Evolutionary conservation across 2,888 invertebrate genomes (phyloP), one percentile per base, ranked within the genome.

Genomic region (Epirrita christyi): DNA sequence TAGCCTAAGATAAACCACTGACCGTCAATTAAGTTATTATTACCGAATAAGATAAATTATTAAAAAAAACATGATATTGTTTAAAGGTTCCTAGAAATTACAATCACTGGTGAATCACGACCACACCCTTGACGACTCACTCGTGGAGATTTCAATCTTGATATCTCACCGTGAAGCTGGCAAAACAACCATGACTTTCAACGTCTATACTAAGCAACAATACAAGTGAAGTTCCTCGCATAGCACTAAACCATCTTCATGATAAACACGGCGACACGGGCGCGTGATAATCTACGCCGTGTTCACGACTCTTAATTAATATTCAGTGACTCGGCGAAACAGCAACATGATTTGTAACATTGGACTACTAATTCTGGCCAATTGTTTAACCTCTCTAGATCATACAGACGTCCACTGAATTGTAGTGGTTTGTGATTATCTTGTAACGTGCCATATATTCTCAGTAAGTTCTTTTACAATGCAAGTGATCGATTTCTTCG

Each of bases 11-110:
- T 88, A 86, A 89, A 85, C 88, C 86, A 87, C 78, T 66, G 65
- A 61, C 69, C 73, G 80, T 85, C 89, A 88, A 89, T 89, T 87
- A 89, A 85, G 80, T 79, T 83, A 81, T 85, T 81, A 84, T 84
- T 84, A 80, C 67, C 64, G 67, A 77, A 80, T 73, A 61, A 74
- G 74, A 80, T 75, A 72, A 76, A 83, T 80, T 80, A 81, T 79
- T 77, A 76, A 81, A 58, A 60, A 62, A 84, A 83, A 76, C 76
- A 81, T 68, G 78, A 80, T 78, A 82, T 83, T 83, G 69, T 86
- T 89, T 83, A 74, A 65, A 77, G 79, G 66, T 87, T 89, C 84
- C 76, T 65, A 77, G 82, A 85, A 86, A 78, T 79, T 75, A 80
- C 69, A 72, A 78, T 75, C 71, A 69, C 71, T 61, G 63, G 78